Conservation (phyloP, 92 coral and sea anemone species). For the Epizoanthus illoricatus region DNA sequence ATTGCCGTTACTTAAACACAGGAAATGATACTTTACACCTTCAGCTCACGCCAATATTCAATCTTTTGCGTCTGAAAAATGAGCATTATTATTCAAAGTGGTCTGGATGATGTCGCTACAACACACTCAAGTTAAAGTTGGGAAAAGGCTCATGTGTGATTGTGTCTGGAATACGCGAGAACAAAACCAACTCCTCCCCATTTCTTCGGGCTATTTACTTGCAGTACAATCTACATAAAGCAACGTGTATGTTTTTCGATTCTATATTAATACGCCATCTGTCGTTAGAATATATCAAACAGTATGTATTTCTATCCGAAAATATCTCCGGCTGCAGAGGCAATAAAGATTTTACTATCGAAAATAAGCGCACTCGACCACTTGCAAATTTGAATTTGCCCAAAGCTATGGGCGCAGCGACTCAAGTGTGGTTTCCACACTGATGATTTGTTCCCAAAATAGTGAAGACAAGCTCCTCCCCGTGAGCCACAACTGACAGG, state of each 20-base stretch:
- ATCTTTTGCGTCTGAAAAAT: slow-evolving; percentile 12
- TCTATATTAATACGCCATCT: slow-evolving; percentile 7
- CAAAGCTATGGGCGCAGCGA: slow-evolving; percentile 1
- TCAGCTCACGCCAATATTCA: slow-evolving; percentile 27
- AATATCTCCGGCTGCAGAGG: background rate
- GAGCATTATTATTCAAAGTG: background rate
- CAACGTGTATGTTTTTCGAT: slow-evolving; percentile 9
- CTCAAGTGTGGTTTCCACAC: background rate
- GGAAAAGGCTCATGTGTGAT: background rate
- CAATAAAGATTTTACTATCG: background rate
- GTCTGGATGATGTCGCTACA: background rate
- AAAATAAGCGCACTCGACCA: background rate
- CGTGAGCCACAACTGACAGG: slow-evolving; percentile 17
- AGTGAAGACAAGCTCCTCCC: slow-evolving; percentile 36
- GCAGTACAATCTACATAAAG: slow-evolving; percentile 18
- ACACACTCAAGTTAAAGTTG: background rate
- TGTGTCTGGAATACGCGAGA: background rate
- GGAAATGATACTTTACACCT: slow-evolving; percentile 14
- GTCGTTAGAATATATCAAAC: slow-evolving; percentile 1
- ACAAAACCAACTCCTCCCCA: slow-evolving; percentile 25
- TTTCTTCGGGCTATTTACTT: slow-evolving; percentile 30
- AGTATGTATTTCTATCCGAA: background rate
- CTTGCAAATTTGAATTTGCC: slow-evolving; percentile 3
- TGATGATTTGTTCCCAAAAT: slow-evolving; percentile 22
- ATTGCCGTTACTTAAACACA: slow-evolving; percentile 35